Evolutionary conservation across 2,797 vertebrate genomes (phyloP).

Genomic region (Gallinago nigripennis): DNA sequence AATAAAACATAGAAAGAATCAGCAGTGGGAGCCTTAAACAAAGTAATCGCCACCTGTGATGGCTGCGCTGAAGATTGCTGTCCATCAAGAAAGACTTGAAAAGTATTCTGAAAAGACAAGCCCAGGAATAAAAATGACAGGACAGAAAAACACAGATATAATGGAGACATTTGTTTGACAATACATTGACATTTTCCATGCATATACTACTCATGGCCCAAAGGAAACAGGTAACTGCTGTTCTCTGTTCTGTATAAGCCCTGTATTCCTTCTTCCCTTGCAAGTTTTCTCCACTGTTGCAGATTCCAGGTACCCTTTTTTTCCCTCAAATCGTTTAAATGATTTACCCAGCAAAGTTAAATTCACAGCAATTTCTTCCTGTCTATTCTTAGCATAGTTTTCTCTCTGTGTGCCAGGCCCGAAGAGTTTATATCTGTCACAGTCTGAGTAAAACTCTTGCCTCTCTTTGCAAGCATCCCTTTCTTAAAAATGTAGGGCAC

Average conservation of each 20-base stretch:
- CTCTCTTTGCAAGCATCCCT: neutral
- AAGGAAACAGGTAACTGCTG: neutral
- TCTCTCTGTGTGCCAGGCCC: neutral
- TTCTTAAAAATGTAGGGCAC: neutral
- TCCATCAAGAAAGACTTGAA: neutral
- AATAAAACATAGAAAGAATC: neutral
- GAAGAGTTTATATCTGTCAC: neutral
- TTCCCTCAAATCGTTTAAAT: neutral
- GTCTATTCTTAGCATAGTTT: neutral
- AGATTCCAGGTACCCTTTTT: neutral
- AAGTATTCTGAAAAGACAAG: neutral
- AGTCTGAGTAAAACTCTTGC: neutral
- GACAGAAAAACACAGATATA: neutral
- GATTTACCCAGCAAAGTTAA: neutral
- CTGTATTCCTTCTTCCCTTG: fast-evolving
- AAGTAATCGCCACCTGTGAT: neutral
- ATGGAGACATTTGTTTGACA: neutral
- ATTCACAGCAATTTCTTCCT: neutral
- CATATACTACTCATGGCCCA: neutral
- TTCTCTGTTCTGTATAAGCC: neutral
- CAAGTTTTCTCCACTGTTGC: neutral
- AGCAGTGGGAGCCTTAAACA: neutral
- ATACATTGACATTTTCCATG: neutral
- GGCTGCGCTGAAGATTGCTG: neutral
- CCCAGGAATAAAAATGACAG: neutral